Percentiles rank a stretch among this genome's conserved stretches.
phyloP scores from a whole-genome alignment of 23 tunicate species.

The Styela clava region DNA sequence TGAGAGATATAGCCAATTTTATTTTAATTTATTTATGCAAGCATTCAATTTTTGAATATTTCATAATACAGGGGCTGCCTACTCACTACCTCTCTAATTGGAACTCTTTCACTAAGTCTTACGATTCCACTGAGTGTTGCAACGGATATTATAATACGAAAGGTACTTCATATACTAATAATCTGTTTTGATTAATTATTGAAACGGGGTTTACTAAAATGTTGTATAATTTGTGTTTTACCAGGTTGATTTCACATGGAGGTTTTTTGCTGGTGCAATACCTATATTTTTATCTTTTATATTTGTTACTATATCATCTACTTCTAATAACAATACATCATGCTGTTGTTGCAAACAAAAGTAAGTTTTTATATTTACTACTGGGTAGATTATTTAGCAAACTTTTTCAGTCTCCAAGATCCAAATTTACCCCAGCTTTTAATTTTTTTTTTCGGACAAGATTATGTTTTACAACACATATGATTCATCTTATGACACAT shows the following conservation, averaged over 20 bases:
- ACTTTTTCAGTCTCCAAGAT: no score
- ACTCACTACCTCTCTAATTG: slow-evolving; percentile 72
- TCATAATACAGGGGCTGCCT: slow-evolving; percentile 63
- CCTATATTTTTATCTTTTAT: slow-evolving; percentile 68
- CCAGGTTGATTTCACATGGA: slow-evolving; percentile 65
- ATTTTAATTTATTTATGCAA: no score
- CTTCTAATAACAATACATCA: background rate
- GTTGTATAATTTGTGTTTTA: no score
- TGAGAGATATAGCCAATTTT: no score
- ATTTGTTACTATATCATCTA: slow-evolving; percentile 28
- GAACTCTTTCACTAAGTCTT: slow-evolving; percentile 65
- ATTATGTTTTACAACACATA: no score
- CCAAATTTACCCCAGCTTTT: no score
- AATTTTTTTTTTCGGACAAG: no score
- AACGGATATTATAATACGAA: slow-evolving; percentile 46
- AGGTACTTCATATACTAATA: slow-evolving; percentile 18
- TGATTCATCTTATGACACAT: no score
- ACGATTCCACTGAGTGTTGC: slow-evolving; percentile 77
- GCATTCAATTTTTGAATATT: background rate
- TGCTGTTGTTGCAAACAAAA: slow-evolving; percentile 22
- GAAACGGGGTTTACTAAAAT: background rate
- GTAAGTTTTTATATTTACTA: background rate
- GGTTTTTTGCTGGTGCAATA: slow-evolving; percentile 62
- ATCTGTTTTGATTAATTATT: background rate
- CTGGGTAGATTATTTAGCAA: background rate